Base-by-base conservation (phyloP, 1,140 invertebrate species). In the Notospermus geniculatus region DNA sequence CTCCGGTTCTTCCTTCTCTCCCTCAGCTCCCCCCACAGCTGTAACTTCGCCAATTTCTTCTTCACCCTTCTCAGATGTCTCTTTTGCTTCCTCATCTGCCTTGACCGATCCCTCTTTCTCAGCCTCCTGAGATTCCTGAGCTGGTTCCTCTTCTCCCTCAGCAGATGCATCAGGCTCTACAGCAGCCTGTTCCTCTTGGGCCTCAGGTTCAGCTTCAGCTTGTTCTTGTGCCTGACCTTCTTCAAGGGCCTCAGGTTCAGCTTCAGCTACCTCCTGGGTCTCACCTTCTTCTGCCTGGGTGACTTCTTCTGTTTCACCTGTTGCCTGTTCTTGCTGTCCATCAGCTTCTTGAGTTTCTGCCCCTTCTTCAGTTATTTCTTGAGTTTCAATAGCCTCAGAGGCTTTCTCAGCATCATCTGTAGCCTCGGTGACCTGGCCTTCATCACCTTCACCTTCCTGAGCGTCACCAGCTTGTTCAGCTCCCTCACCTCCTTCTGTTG, bases 1-100 rank as follows among this genome's bases (percentile, higher is more conserved):
- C 22, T 36, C 54, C 25, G 32, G 55, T 13, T 50, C 17, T 19
- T 64, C 32, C 25, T 30, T 29, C 55, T 62, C 32, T 13, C 54
- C 50, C 43, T 28, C 39, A 53, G 28, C 59, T 43, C 29, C 55
- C 17, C 57, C 57, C 57, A 57, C 58, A 28, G 41, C 39, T 19
- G 57, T 19, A 19, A 54, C 54, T 27, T 57, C 59, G 15, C 9
- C 32, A 30, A n/a, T 30, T 56, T 59, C 56, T n/a, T 39, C 58
- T 54, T 57, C 50, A 41, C 19, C 46, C 19, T 57, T n/a, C 43
- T 57, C 46, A 39, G 45, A 36, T 9, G 17, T 13, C 28, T 64
- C 32, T 39, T 57, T 57, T 39, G 58, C 60, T 23, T 4, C 54
- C 43, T 52, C 39, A 45, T 61, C 58, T 29, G 2, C 46, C 13